A percentile compares a stretch with the other conserved stretches of the same genome.
Conservation (phyloP, 1,140 invertebrate genomes). For the Drosophila serrata region DNA sequence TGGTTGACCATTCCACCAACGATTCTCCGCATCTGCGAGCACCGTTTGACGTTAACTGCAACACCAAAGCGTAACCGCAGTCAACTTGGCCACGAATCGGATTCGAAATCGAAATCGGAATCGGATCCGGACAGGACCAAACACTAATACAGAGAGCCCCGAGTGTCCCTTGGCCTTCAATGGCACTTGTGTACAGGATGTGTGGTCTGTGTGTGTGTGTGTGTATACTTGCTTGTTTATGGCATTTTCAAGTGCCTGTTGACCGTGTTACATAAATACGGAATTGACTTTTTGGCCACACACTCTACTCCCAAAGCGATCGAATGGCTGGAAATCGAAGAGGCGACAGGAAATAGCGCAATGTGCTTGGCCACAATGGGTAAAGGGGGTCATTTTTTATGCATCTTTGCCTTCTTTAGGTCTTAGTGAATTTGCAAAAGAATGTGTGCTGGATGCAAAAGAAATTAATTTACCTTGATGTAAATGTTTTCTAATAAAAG, state of each 20-base stretch:
- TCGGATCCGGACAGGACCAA: slow-evolving; percentile 23
- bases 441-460: neutral
- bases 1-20: slow-evolving; percentile 50
- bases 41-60: slow-evolving; percentile 67
- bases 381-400: slow-evolving; percentile 2
- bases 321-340: slow-evolving; percentile 49
- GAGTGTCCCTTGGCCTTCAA: slow-evolving; percentile 38
- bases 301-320: slow-evolving; percentile 52
- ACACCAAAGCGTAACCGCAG: slow-evolving; percentile 65
- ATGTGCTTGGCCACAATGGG: slow-evolving; percentile 24
- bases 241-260: slow-evolving; percentile 68
- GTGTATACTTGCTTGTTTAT: slow-evolving; percentile 69
- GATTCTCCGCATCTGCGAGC: slow-evolving; percentile 45
- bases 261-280: slow-evolving; percentile 79
- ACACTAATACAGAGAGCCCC: slow-evolving; percentile 2
- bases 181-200: slow-evolving; percentile 54
- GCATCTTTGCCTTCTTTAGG: neutral
- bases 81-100: slow-evolving; percentile 61
- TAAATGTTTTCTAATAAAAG: neutral
- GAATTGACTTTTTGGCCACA: slow-evolving; percentile 75
- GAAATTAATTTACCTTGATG: neutral
- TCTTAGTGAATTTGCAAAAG: neutral
- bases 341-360: slow-evolving; percentile 3
- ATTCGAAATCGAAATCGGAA: slow-evolving; percentile 7
- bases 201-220: slow-evolving; percentile 9